Evolutionary conservation across 1,140 invertebrate genomes (phyloP).

Genomic region (Trachymyrmex cornetzi): DNA sequence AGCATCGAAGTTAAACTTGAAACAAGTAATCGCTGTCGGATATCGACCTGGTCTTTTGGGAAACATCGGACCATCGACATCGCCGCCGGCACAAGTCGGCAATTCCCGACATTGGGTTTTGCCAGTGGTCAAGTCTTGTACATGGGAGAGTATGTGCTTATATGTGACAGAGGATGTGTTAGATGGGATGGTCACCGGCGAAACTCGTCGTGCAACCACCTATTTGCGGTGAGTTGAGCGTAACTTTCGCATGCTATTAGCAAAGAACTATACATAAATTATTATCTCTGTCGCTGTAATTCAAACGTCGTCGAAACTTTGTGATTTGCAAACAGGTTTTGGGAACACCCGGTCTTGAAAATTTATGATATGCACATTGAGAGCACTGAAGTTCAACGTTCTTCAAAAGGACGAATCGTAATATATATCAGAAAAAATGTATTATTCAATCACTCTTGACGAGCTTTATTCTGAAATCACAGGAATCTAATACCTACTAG

Average conservation of each 20-base stretch:
- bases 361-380: slow-evolving; percentile 7
- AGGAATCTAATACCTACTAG: background rate
- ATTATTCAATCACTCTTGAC: background rate
- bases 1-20: background rate
- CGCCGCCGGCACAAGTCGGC: background rate
- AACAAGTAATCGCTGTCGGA: background rate
- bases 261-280: slow-evolving; percentile 47
- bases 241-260: slow-evolving; percentile 48
- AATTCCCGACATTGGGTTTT: slow-evolving; percentile 5
- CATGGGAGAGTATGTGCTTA: slow-evolving; percentile 5
- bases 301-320: slow-evolving; percentile 27
- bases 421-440: background rate
- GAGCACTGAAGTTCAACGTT: background rate
- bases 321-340: slow-evolving; percentile 1
- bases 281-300: slow-evolving; percentile 5
- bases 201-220: slow-evolving; percentile 33
- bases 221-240: slow-evolving; percentile 23
- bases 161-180: background rate
- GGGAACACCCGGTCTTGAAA: background rate
- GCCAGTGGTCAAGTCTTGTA: slow-evolving; percentile 2
- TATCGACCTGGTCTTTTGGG: background rate
- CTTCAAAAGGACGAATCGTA: background rate
- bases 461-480: background rate
- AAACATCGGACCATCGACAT: background rate
- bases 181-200: background rate